phyloP scores from a whole-genome alignment of 2,797 vertebrate genomes.

The Scolopax bukidnonensis region DNA sequence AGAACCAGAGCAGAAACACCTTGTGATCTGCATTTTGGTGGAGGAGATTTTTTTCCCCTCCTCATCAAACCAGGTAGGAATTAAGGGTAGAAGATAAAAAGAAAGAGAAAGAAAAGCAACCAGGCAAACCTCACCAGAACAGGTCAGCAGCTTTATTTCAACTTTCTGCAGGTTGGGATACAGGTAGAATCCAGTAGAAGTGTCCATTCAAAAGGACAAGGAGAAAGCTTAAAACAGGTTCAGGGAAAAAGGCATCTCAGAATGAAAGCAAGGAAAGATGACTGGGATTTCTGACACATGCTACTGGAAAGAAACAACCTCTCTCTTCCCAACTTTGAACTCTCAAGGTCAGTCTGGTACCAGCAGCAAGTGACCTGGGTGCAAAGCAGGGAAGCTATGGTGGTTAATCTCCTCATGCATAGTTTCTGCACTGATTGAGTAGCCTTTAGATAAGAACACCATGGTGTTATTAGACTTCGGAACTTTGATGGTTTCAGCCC shows the following conservation, averaged over 20 bases:
- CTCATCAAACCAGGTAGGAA: neutral
- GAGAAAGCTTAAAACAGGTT: neutral
- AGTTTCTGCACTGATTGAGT: neutral
- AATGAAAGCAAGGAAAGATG: neutral
- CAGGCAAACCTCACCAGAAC: neutral
- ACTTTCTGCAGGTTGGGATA: neutral
- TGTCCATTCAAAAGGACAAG: neutral
- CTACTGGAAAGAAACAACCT: neutral
- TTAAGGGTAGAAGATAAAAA: neutral
- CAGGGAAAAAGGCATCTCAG: neutral
- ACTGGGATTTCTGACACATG: neutral
- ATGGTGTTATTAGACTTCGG: neutral
- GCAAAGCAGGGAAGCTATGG: neutral
- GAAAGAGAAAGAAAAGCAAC: fast-evolving
- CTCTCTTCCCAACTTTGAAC: neutral
- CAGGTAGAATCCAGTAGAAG: neutral
- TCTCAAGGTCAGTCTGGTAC: neutral
- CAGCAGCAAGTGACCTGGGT: neutral
- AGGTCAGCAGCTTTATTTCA: neutral
- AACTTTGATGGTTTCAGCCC: neutral
- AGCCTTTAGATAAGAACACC: neutral
- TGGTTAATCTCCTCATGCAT: neutral
- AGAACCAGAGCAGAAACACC: neutral
- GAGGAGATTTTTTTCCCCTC: neutral
- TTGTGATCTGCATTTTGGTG: neutral